Conservation (phyloP, 2,888 invertebrate species). For the Eurytoma adleriae region DNA sequence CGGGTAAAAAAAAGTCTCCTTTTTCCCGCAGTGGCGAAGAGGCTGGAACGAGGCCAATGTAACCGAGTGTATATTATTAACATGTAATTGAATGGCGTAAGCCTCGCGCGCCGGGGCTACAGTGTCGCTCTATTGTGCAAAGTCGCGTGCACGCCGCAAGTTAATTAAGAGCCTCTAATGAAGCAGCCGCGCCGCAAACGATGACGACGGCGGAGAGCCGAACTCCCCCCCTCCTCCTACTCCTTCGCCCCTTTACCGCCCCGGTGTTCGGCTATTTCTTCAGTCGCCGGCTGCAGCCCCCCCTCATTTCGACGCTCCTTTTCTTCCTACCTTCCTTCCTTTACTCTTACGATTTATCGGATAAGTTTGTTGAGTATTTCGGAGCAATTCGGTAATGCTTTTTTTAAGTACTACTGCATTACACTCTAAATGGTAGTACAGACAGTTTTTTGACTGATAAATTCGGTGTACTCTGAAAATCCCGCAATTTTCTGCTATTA, state of each 20-base stretch:
- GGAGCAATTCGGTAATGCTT: no score
- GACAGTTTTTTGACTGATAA: no score
- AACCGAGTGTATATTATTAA: conserved; percentile 74
- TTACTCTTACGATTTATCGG: neutral
- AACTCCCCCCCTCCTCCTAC: conserved; percentile 24
- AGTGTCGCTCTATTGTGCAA: conserved; percentile 62
- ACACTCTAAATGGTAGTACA: no score
- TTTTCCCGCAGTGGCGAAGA: neutral
- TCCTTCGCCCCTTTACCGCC: neutral
- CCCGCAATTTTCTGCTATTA: no score
- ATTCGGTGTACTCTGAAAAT: no score
- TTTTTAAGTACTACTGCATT: no score
- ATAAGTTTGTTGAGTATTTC: no score
- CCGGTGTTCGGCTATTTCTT: neutral
- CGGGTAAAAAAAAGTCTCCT: neutral
- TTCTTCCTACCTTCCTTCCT: neutral
- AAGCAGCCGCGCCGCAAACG: conserved; percentile 71
- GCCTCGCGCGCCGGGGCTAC: conserved; percentile 60
- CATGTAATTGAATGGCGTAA: conserved; percentile 74
- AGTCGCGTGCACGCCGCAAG: conserved; percentile 74
- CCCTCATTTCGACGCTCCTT: neutral
- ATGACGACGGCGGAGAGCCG: conserved; percentile 18
- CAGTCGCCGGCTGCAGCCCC: neutral
- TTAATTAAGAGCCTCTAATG: conserved; percentile 76
- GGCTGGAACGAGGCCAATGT: conserved; percentile 65